phyloP scores from a whole-genome alignment of 2,113 vertebrate species.

The Galeopterus variegatus region DNA sequence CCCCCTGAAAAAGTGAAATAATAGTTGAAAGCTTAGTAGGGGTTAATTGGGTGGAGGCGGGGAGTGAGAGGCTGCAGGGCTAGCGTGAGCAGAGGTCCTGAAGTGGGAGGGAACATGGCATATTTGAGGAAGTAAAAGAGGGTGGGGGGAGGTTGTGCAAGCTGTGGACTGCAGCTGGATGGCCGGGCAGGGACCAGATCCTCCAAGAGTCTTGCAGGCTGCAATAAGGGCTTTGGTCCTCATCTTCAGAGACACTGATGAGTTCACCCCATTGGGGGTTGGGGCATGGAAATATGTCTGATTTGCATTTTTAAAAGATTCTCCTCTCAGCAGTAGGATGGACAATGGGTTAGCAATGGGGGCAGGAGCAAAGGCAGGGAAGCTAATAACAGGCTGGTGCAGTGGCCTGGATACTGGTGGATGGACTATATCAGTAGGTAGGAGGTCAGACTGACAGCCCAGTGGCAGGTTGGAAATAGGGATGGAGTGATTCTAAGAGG shows the following conservation, averaged over 20 bases:
- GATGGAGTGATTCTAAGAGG: neutral
- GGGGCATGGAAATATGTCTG: neutral
- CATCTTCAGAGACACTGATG: neutral
- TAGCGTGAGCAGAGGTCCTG: neutral
- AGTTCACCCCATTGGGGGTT: neutral
- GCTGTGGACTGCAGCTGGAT: neutral
- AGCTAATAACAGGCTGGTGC: neutral
- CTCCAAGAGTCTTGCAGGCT: neutral
- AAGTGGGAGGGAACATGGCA: neutral
- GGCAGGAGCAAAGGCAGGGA: neutral
- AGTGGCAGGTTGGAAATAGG: neutral
- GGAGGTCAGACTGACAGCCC: neutral
- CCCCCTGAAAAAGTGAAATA: neutral
- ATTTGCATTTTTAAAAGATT: neutral
- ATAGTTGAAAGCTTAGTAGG: neutral
- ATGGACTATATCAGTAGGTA: neutral
- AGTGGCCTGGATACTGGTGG: neutral
- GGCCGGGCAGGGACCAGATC: neutral
- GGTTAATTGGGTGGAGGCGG: neutral
- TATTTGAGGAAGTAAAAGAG: neutral
- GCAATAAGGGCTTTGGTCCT: neutral
- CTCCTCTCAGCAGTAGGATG: neutral
- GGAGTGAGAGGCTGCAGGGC: neutral
- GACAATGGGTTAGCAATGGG: neutral
- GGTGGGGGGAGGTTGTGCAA: neutral